phyloP scores from a whole-genome alignment of 2,797 vertebrate genomes.

The Clarias platycephalus region DNA sequence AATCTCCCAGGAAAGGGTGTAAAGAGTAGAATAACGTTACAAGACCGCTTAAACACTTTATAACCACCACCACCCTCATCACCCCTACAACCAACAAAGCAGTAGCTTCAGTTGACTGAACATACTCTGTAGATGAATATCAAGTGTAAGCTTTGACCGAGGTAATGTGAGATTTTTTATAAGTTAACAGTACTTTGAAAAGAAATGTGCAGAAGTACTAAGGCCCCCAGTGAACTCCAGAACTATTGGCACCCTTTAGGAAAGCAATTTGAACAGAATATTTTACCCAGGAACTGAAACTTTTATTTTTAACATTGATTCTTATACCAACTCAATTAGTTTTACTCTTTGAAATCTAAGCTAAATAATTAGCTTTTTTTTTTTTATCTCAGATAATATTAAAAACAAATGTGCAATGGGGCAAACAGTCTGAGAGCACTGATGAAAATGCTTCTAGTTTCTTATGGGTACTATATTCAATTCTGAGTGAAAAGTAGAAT shows the following conservation, averaged over 20 bases:
- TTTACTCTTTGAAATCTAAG: neutral
- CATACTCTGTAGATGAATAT: constrained; percentile 6
- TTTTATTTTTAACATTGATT: neutral
- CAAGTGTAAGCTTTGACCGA: neutral
- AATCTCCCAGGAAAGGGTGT: constrained; percentile 51
- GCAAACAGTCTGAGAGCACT: neutral
- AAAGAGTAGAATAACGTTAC: constrained; percentile 45
- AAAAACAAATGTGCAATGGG: neutral
- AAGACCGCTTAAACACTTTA: constrained; percentile 6
- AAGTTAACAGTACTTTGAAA: neutral
- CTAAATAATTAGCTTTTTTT: neutral
- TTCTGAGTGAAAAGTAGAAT: neutral
- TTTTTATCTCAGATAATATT: neutral
- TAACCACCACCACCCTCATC: constrained; percentile 4
- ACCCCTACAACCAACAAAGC: constrained; percentile 1
- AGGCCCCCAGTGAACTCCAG: neutral
- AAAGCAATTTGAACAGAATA: neutral
- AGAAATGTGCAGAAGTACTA: neutral
- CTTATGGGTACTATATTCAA: neutral
- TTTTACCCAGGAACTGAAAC: neutral
- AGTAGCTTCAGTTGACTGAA: neutral
- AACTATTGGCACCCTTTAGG: neutral
- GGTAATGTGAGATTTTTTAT: neutral
- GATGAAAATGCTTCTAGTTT: neutral
- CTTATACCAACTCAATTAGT: neutral